Evolutionary conservation across 2,888 invertebrate genomes (phyloP).

Genomic region (Macaria notata): DNA sequence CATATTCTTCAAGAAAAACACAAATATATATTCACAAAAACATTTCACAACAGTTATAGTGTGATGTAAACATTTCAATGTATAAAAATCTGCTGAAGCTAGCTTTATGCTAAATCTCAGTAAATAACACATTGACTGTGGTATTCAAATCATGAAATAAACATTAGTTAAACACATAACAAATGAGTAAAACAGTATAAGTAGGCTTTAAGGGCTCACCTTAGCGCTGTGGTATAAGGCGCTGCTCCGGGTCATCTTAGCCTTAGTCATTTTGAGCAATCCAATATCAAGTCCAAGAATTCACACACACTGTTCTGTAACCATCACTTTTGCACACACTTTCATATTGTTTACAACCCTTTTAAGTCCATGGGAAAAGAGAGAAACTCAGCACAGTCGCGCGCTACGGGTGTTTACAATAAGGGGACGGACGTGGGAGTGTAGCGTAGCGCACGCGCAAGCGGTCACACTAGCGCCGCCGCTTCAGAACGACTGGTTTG

Average conservation of each 20-base stretch:
- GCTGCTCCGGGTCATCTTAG: constrained; percentile 79
- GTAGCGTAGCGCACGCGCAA: constrained; percentile 54
- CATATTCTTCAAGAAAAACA: no score
- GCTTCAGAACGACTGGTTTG: constrained; percentile 53
- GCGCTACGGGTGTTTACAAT: constrained; percentile 70
- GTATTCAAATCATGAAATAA: constrained; percentile 6
- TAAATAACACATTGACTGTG: no score
- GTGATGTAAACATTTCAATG: no score
- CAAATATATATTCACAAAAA: no score
- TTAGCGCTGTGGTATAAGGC: constrained; percentile 89
- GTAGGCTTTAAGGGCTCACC: constrained; percentile 74
- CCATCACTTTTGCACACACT: constrained; percentile 53
- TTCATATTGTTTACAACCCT: constrained; percentile 59
- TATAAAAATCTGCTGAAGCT: no score
- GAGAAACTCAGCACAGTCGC: constrained; percentile 52
- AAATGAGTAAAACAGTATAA: constrained; percentile 33
- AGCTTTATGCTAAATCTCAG: no score
- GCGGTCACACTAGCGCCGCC: constrained; percentile 58
- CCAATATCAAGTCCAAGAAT: constrained; percentile 38
- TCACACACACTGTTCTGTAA: constrained; percentile 63
- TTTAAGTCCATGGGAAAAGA: constrained; percentile 54
- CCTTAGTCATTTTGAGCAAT: constrained; percentile 80
- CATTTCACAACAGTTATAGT: no score
- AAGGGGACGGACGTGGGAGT: constrained; percentile 74
- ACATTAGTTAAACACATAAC: constrained; percentile 33